Percentiles rank a stretch among this genome's conserved stretches.
phyloP scores from a whole-genome alignment of 1,140 invertebrate species.

The Cephus cinctus region DNA sequence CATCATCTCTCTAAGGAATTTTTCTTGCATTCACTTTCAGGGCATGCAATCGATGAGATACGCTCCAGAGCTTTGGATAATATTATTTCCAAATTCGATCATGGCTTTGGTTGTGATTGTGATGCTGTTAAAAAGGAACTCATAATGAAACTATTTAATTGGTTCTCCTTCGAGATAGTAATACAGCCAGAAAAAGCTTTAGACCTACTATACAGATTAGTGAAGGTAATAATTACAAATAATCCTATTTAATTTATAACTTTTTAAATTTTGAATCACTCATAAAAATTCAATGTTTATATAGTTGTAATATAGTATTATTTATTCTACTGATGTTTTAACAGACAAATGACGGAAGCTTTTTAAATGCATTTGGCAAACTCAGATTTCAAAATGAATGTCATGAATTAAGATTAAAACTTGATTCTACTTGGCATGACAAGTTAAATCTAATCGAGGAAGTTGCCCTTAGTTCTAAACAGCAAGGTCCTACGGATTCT shows the following conservation, averaged over 20 bases:
- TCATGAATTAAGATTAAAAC: conserved; percentile 26
- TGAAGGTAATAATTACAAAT: conserved; percentile 38
- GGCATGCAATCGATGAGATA: conserved; percentile 48
- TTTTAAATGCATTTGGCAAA: conserved; percentile 36
- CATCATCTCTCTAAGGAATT: not conserved
- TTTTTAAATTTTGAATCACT: not conserved
- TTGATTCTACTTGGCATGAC: conserved; percentile 28
- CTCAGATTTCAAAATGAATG: conserved; percentile 37
- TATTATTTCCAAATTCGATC: conserved; percentile 49
- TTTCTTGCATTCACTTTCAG: conserved; percentile 27
- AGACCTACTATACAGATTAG: conserved; percentile 40
- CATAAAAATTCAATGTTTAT: not conserved
- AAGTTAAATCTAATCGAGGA: conserved; percentile 39
- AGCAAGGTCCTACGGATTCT: not conserved
- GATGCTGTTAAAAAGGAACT: conserved; percentile 46
- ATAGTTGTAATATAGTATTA: not conserved
- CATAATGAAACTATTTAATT: conserved; percentile 47
- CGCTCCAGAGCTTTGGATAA: conserved; percentile 43
- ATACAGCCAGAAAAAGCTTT: conserved; percentile 44
- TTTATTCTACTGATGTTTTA: conserved; percentile 10
- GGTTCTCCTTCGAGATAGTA: conserved; percentile 46
- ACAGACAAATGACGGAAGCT: conserved; percentile 21
- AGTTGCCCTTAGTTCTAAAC: conserved; percentile 16
- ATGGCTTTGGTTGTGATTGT: conserved; percentile 44
- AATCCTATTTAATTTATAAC: not conserved